These are phyloP conservation scores for Oncorhynchus mykiss DNA, from an alignment of 2,113 vertebrate species.

Conservation along the genomic window DNA sequence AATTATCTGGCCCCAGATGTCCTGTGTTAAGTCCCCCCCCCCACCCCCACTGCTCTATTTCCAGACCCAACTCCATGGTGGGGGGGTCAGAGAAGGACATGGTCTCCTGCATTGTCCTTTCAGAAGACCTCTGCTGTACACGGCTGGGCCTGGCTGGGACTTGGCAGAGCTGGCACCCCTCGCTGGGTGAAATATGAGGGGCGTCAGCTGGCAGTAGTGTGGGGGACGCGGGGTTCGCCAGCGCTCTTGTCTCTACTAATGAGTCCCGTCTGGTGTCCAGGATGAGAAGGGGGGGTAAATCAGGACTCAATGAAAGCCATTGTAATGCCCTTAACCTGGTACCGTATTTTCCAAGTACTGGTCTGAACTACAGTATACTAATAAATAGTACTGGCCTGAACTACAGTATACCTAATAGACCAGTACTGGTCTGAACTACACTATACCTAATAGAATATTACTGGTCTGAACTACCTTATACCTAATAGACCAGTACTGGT, in stretches of 20 bases:
- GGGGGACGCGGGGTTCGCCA: constrained; percentile 6
- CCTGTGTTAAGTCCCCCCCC: neutral
- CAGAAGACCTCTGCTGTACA: constrained; percentile 2
- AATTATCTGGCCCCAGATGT: neutral
- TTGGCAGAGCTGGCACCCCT: constrained; percentile 27
- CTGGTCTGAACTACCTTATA: too few relatives aligned
- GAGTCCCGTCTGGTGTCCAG: constrained; percentile 31
- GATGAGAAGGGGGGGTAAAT: neutral
- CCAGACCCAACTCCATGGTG: neutral
- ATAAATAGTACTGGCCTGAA: too few relatives aligned
- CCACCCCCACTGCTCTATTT: neutral
- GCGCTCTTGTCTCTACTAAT: constrained; percentile 36
- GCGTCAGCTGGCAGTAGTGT: constrained; percentile 11
- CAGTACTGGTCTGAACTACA: too few relatives aligned
- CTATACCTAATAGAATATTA: too few relatives aligned
- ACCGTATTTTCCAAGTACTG: neutral
- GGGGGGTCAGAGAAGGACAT: constrained; percentile 8
- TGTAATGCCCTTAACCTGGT: neutral
- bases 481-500: too few relatives aligned
- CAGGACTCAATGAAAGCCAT: neutral
- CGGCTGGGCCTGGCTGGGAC: neutral
- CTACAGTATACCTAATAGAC: too few relatives aligned
- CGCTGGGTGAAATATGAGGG: constrained; percentile 43
- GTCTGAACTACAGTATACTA: too few relatives aligned
- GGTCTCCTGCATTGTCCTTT: constrained; percentile 18